A percentile compares a stretch with the other conserved stretches of the same genome.
Conservation (phyloP, 2,113 vertebrate genomes). For the Ptyas mucosa region DNA sequence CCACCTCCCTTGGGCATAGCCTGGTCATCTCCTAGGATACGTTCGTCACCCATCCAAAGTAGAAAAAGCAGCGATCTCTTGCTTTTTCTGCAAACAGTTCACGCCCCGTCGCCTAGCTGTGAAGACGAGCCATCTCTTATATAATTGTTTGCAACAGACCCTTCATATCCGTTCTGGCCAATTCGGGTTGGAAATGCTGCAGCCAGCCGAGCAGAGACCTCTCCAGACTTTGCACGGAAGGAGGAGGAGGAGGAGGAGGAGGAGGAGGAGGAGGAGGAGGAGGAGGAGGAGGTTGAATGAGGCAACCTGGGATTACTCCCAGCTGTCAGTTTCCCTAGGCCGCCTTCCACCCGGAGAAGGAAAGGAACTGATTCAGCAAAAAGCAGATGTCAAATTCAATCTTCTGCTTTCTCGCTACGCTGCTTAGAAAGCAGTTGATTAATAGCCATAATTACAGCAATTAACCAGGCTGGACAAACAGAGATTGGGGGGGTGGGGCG, state of each 20-base stretch:
- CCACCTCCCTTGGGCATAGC: neutral
- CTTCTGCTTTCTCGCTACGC: constrained; percentile 17
- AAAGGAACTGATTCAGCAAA: constrained; percentile 42
- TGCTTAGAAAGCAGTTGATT: constrained; percentile 39
- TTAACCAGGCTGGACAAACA: constrained; percentile 54
- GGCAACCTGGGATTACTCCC: neutral
- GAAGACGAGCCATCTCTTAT: too few species aligned
- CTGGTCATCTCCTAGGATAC: neutral
- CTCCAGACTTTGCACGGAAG: neutral
- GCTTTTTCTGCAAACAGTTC: neutral
- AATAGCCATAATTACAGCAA: constrained; percentile 46
- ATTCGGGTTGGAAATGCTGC: neutral
- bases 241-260: neutral
- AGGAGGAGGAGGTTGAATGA: neutral
- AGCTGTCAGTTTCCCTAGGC: neutral
- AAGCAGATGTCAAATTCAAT: constrained; percentile 8
- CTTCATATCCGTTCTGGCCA: too few species aligned
- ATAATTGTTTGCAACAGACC: neutral
- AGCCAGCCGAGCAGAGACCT: neutral
- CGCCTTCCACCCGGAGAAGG: neutral
- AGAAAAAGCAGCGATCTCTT: neutral
- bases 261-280: neutral
- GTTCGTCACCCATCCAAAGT: neutral
- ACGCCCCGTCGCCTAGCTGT: too few species aligned
- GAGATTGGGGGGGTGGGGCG: accelerated